phyloP scores from a whole-genome alignment of 2,113 vertebrate species.

The Anoura caudifer region DNA sequence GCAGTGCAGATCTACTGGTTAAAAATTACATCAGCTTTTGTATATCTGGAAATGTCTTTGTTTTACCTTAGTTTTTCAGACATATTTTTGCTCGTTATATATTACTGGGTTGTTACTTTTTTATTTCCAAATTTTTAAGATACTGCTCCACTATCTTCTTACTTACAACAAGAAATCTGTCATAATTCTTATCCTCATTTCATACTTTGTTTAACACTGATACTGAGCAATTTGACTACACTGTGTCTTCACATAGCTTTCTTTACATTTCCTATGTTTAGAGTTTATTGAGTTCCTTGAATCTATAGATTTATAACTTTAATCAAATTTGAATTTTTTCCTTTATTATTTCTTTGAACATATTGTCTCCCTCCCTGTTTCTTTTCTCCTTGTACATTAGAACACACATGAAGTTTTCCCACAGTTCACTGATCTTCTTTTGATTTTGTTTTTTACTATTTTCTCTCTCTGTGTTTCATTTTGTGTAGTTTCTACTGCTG shows the following conservation, averaged over 20 bases:
- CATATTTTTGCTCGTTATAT: neutral
- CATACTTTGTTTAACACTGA: neutral
- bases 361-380: neutral
- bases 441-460: neutral
- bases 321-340: neutral
- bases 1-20: neutral
- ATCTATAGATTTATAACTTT: neutral
- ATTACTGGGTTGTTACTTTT: neutral
- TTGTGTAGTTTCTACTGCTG: neutral
- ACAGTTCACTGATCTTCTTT: neutral
- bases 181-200: neutral
- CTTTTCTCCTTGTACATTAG: neutral
- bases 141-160: neutral
- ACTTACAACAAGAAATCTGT: neutral
- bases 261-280: neutral
- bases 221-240: neutral
- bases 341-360: conserved; percentile 18
- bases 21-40: neutral
- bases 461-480: neutral
- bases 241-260: neutral
- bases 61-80: neutral
- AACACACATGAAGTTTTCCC: neutral
- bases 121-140: neutral
- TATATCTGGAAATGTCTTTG: neutral
- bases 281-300: neutral